phyloP scores from a whole-genome alignment of 2,113 vertebrate species.

The Mionectes macconnelli region DNA sequence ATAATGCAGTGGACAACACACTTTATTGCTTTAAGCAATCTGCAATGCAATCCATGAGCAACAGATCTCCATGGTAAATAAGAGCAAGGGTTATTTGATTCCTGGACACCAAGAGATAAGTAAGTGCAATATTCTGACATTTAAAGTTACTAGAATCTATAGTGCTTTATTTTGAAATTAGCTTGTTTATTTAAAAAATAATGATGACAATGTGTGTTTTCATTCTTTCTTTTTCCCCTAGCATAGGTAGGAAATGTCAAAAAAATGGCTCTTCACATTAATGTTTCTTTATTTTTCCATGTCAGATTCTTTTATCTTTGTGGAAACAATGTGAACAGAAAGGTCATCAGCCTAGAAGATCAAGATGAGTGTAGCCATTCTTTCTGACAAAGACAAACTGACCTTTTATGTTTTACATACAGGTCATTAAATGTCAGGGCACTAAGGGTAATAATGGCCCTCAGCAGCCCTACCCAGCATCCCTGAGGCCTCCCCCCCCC shows the following conservation, averaged over 20 bases:
- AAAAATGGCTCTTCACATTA: neutral
- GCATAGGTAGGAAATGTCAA: neutral
- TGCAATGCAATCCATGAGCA: neutral
- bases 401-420: neutral
- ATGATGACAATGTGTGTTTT: neutral
- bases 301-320: neutral
- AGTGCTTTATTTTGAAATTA: neutral
- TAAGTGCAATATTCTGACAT: neutral
- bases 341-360: constrained; percentile 23
- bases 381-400: constrained; percentile 8
- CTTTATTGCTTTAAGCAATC: neutral
- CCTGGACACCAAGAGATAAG: neutral
- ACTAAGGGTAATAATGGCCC: neutral
- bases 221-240: neutral
- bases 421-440: neutral
- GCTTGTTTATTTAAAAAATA: neutral
- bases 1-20: neutral
- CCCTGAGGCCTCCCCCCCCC: neutral
- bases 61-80: neutral
- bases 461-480: neutral
- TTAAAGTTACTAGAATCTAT: neutral
- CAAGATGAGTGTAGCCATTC: neutral
- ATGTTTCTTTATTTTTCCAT: constrained; percentile 5
- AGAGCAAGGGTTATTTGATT: neutral
- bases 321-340: constrained; percentile 19